phyloP scores from a whole-genome alignment of 2,113 vertebrate genomes.

The Neoarius graeffei region DNA sequence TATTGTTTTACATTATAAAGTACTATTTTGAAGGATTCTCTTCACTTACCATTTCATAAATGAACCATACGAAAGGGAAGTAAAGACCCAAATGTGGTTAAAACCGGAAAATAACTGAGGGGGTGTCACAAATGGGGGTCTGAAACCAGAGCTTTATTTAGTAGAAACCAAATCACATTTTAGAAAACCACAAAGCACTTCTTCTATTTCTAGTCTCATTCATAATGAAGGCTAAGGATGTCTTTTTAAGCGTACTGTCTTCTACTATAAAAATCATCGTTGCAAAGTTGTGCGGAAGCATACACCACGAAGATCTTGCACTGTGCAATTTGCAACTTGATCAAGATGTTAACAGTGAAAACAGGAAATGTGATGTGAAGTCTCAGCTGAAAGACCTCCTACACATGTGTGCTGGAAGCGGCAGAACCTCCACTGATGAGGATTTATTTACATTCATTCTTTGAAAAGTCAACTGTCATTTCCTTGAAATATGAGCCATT shows the following conservation, averaged over 20 bases:
- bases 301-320: constrained; percentile 33
- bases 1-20: neutral
- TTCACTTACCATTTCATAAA: neutral
- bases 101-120: constrained; percentile 32
- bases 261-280: neutral
- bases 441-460: constrained; percentile 28
- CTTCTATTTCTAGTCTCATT: constrained; percentile 11
- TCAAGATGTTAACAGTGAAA: constrained; percentile 35
- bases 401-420: constrained; percentile 11
- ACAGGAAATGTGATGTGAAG: constrained; percentile 43
- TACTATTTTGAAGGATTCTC: neutral
- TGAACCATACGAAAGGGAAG: neutral
- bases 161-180: constrained; percentile 32
- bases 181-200: constrained; percentile 39
- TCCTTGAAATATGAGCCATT: neutral
- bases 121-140: constrained; percentile 30
- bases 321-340: constrained; percentile 3
- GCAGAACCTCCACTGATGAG: neutral
- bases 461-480: neutral
- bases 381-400: constrained; percentile 33
- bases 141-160: constrained; percentile 31
- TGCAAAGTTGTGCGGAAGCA: neutral
- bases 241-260: neutral
- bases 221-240: neutral
- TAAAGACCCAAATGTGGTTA: constrained; percentile 20